Evolutionary conservation across 2,113 vertebrate genomes (phyloP).

Genomic region (Nansenia antarctica): DNA sequence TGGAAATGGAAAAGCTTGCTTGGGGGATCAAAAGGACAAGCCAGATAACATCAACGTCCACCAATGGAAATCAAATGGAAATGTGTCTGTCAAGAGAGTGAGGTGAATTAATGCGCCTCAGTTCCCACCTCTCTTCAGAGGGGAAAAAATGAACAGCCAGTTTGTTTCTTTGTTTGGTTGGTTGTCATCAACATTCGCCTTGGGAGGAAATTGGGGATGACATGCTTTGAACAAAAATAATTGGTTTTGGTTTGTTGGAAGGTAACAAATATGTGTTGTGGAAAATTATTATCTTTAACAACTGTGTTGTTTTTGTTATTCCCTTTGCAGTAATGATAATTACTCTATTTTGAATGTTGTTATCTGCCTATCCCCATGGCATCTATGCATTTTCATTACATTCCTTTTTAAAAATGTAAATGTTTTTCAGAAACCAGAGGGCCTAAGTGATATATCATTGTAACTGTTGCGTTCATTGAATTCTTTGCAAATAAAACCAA

Average conservation of each 20-base stretch:
- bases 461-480: too few relatives aligned
- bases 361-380: too few relatives aligned
- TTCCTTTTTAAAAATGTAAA: too few relatives aligned
- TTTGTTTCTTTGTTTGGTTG: neutral
- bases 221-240: neutral
- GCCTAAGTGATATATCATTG: too few relatives aligned
- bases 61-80: neutral
- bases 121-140: neutral
- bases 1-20: neutral
- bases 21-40: neutral
- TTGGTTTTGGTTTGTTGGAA: neutral
- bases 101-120: neutral
- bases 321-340: too few relatives aligned
- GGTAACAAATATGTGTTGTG: neutral
- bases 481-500: too few relatives aligned
- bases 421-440: too few relatives aligned
- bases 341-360: too few relatives aligned
- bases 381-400: too few relatives aligned
- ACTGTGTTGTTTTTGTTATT: too few relatives aligned
- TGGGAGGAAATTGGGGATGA: neutral
- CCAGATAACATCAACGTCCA: conserved; percentile 4
- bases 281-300: too few relatives aligned
- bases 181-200: neutral
- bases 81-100: neutral
- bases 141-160: neutral